Conservation (phyloP, 1,140 invertebrate species). For the Diplogasteroides magnus region DNA sequence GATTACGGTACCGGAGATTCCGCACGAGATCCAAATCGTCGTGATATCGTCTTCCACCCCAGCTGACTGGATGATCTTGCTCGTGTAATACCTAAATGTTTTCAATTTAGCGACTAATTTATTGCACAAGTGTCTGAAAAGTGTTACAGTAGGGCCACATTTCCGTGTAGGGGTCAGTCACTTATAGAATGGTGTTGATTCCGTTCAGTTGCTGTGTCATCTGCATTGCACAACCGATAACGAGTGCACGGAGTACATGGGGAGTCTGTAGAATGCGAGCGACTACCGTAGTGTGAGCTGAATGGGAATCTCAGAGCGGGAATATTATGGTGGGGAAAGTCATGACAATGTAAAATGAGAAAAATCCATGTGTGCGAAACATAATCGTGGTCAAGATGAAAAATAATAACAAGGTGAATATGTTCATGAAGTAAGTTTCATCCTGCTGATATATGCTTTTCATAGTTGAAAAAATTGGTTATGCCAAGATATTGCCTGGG, state of each 20-base stretch:
- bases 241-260: conserved; percentile 59
- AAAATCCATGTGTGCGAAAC: no score
- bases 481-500: background rate
- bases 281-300: conserved; percentile 14
- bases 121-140: no score
- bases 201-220: conserved; percentile 65
- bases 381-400: no score
- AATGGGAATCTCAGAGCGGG: background rate
- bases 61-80: conserved; percentile 66
- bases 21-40: conserved; percentile 65
- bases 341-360: background rate
- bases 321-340: background rate
- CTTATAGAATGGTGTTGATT: conserved; percentile 67
- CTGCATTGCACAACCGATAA: conserved; percentile 63
- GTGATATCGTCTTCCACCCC: conserved; percentile 60
- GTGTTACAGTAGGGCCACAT: no score
- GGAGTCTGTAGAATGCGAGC: conserved; percentile 53
- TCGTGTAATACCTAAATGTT: conserved; percentile 64
- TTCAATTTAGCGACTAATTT: no score
- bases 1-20: conserved; percentile 57
- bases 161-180: no score
- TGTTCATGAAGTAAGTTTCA: no score
- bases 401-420: no score
- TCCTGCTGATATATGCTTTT: no score
- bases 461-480: no score